Evolutionary conservation across 2,888 invertebrate genomes (phyloP), one percentile per base, ranked within the genome.

Genomic region (Tupiocoris notatus): DNA sequence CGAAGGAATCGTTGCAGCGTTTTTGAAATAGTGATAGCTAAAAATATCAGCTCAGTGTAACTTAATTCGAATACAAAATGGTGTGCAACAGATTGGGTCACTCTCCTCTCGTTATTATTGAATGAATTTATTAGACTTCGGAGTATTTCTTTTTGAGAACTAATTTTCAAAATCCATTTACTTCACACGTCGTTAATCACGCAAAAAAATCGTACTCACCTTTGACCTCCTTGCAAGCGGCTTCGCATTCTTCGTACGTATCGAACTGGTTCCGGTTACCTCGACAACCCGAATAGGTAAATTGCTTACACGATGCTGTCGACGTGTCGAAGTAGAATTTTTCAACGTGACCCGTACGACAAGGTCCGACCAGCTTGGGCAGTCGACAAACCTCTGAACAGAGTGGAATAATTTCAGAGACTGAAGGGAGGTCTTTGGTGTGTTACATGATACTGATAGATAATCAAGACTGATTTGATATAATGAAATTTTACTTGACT

Each of bases 201-300:
- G 9, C 56, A 12, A 56, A 16, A n/a, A n/a, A n/a, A 83, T 82
- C 12, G 81, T 77, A 70, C 84, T 83, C 81, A 89, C 89, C 88
- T 82, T 87, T 85, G 57, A 92, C 85, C 17, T 88, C 84, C 59
- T 86, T 85, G 83, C 95, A 95, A 9, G 91, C 89, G 80, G 86
- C 86, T 80, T 88, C 87, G 82, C 96, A 96, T 82, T 95, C 93
- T 54, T 90, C 88, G 80, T 88, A 88, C n/a, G 91, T 90, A 79
- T 92, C 87, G 86, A 97, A 97, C 84, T 95, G 95, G 85, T 98
- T 98, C 81, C 89, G 88, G 84, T 94, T 95, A 61, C 96, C 96
- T 77, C 95, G 88, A 80, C 94, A 94, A 67, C 94, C 94, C 63
- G 95, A 94, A 85, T 94, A 98, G 75, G 88, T 91, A 86, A 92